Percentiles rank a stretch among this genome's conserved stretches.
phyloP scores from a whole-genome alignment of 1,140 invertebrate genomes.

The Sarcophaga peregrina region DNA sequence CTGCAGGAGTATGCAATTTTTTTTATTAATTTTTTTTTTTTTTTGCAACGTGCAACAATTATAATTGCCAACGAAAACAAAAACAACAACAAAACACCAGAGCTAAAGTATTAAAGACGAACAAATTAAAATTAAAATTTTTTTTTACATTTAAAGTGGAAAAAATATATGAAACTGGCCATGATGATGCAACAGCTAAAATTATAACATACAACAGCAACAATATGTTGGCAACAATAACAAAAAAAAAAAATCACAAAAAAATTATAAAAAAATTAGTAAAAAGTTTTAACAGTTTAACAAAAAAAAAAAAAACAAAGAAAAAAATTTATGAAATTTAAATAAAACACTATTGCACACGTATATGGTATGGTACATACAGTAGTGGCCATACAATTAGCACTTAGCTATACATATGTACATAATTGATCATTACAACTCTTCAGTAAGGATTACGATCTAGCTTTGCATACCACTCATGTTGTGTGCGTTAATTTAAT shows the following conservation, averaged over 20 bases:
- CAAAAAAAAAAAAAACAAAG: background rate
- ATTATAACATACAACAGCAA: background rate
- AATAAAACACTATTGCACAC: no score
- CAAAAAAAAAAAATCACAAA: background rate
- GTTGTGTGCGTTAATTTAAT: no score
- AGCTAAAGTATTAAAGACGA: background rate
- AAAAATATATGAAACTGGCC: background rate
- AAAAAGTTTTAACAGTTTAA: background rate
- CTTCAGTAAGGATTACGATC: no score
- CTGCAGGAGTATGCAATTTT: no score
- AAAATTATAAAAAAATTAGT: background rate
- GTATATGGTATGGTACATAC: no score
- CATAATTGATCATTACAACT: no score
- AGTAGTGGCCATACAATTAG: no score
- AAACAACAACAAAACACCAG: background rate
- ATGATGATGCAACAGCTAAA: no score
- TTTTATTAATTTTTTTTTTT: no score
- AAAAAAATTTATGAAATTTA: no score
- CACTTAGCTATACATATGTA: no score
- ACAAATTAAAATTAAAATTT: slow-evolving; percentile 8
- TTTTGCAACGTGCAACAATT: background rate
- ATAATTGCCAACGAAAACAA: background rate
- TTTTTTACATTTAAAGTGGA: background rate
- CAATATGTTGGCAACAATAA: background rate
- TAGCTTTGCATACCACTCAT: no score